These are phyloP conservation scores for Drosophila mimica DNA, from an alignment of 2,888 invertebrate genomes.

Conservation along the genomic window DNA sequence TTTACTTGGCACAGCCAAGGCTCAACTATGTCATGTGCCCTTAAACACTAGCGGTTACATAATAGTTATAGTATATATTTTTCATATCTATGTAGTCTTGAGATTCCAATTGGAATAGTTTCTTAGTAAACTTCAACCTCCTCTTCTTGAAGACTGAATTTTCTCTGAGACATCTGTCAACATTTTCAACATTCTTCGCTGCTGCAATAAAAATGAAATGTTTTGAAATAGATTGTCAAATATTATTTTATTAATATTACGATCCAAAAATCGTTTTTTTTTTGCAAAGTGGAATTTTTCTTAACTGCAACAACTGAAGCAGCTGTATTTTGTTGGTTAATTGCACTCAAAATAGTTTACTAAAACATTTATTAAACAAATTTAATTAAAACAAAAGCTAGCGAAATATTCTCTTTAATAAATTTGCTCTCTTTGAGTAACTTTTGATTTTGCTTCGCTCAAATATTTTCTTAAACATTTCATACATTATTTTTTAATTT, in stretches of 20 bases:
- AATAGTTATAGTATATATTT: not conserved
- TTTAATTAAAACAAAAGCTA: not conserved
- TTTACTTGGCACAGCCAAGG: not conserved
- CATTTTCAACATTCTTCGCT: not conserved
- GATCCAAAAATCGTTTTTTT: accelerated
- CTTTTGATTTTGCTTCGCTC: not conserved
- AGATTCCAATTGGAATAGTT: not conserved
- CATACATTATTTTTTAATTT: not conserved
- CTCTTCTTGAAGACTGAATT: not conserved
- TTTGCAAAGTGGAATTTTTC: not conserved
- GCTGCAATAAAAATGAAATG: not conserved
- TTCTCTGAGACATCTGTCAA: not conserved
- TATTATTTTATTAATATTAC: not conserved
- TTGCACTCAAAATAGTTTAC: not conserved
- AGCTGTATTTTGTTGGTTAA: not conserved
- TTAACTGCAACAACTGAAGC: not conserved
- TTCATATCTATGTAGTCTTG: no score
- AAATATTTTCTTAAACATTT: not conserved
- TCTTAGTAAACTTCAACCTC: not conserved
- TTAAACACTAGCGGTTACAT: not conserved
- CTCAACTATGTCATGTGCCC: not conserved
- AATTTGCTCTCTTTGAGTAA: not conserved
- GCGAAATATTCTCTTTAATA: not conserved
- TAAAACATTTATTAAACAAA: not conserved
- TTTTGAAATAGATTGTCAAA: not conserved